phyloP scores from a whole-genome alignment of 2,113 vertebrate species.

The Petrocephalus zakoni region DNA sequence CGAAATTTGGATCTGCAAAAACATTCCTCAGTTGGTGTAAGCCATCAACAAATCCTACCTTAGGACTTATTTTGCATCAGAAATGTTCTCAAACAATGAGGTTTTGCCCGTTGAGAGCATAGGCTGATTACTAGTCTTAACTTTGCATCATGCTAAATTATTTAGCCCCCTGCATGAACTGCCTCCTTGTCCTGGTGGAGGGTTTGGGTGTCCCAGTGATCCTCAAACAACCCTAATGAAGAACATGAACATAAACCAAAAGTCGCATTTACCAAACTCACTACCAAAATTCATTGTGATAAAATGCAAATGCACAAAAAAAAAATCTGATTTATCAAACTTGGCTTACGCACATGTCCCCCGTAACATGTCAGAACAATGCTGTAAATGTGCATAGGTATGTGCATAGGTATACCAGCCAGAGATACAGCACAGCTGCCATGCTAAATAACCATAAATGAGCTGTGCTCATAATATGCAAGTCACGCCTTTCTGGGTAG shows the following conservation, averaged over 20 bases:
- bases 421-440: neutral
- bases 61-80: neutral
- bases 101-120: no score
- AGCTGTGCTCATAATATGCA: neutral
- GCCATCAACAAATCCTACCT: neutral
- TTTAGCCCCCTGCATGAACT: neutral
- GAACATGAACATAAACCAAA: neutral
- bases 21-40: neutral
- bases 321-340: neutral
- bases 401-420: no score
- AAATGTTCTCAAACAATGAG: neutral
- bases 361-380: no score
- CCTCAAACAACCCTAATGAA: neutral
- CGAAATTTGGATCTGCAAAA: constrained; percentile 91
- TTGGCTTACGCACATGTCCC: neutral
- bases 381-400: no score
- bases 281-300: neutral
- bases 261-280: neutral
- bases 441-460: neutral
- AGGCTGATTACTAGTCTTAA: no score
- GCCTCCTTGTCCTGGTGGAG: neutral
- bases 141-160: neutral
- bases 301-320: neutral
- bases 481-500: no score
- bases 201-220: neutral